Percentiles rank a stretch among this genome's conserved stretches.
These are phyloP conservation scores for Camelus dromedarius DNA, from an alignment of 2,113 vertebrate genomes.

Conservation along the genomic window DNA sequence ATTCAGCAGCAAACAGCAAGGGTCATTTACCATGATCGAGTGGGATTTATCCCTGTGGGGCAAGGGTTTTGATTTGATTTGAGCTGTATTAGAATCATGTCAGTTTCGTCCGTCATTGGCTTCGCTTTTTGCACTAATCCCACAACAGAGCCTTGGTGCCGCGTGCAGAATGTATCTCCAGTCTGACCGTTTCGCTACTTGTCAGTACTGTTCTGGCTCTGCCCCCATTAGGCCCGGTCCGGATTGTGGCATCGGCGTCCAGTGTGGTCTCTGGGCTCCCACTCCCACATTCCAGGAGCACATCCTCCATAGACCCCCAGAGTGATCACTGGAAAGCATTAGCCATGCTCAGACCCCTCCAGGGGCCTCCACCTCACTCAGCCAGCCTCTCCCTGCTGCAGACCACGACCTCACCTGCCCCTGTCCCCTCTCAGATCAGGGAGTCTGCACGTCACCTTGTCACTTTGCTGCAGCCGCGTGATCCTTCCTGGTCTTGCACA, in stretches of 20 bases:
- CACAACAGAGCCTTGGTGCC: not conserved
- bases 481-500: not conserved
- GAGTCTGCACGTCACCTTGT: not conserved
- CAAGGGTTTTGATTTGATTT: constrained; percentile 18
- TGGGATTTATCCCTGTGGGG: too few relatives aligned
- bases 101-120: not conserved
- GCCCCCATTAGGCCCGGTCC: not conserved
- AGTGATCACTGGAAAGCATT: not conserved
- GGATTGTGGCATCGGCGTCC: not conserved
- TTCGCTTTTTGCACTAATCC: not conserved
- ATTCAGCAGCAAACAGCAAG: too few relatives aligned
- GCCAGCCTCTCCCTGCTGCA: not conserved
- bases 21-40: too few relatives aligned
- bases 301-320: not conserved
- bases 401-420: not conserved
- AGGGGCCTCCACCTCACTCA: not conserved
- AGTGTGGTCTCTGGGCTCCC: not conserved
- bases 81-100: not conserved
- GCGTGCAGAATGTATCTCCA: not conserved
- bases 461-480: not conserved
- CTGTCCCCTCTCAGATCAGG: not conserved
- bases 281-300: not conserved
- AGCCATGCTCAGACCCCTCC: not conserved
- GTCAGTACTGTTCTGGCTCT: not conserved
- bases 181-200: not conserved